These are phyloP conservation scores for Morelia viridis DNA, from an alignment of 2,797 vertebrate species.

Conservation along the genomic window DNA sequence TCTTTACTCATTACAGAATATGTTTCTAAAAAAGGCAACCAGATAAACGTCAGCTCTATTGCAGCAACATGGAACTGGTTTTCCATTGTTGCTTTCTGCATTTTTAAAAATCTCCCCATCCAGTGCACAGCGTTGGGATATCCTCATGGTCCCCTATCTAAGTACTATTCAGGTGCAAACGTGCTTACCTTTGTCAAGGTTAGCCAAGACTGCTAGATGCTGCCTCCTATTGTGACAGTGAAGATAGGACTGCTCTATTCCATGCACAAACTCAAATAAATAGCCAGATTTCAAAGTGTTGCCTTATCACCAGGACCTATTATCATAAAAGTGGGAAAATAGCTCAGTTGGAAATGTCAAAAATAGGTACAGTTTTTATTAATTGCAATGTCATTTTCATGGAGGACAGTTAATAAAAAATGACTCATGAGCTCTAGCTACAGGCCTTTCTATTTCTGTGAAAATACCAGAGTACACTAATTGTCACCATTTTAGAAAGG, in stretches of 20 bases:
- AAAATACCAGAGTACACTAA: neutral
- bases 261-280: neutral
- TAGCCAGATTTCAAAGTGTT: neutral
- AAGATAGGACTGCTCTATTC: neutral
- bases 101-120: neutral
- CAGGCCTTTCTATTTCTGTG: neutral
- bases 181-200: neutral
- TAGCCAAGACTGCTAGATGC: neutral
- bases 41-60: neutral
- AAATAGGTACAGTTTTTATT: slow-evolving; percentile 5
- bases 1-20: neutral
- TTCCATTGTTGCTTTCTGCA: neutral
- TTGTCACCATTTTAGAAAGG: neutral
- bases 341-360: neutral
- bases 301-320: neutral
- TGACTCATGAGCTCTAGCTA: neutral
- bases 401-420: neutral
- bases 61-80: neutral
- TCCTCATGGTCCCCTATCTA: neutral
- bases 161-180: neutral
- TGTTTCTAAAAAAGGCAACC: neutral
- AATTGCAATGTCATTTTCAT: neutral
- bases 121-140: neutral
- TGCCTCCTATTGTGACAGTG: neutral
- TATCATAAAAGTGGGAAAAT: neutral